Base-by-base conservation (phyloP, 1,140 invertebrate species). In the Tetramorium alpestre region DNA sequence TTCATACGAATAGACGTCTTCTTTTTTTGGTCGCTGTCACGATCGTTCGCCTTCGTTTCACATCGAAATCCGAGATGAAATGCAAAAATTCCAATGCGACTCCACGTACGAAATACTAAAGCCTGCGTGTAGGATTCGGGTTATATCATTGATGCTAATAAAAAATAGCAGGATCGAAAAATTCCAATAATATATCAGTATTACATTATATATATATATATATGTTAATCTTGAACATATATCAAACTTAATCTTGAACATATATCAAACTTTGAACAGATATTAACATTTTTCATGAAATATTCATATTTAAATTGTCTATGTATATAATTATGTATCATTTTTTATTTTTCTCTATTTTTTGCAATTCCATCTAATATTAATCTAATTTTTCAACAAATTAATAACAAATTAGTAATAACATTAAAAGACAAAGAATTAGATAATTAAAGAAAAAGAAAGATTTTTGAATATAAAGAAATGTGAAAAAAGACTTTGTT, bases 81-180 rank as follows among this genome's bases (percentile, higher is more conserved):
- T 54, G 13, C 16, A 41, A n/a, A 80, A 51, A 81, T 69, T 81
- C 5, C 33, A 22, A 41, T 80, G 62, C 47, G 18, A 69, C 6
- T 44, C 3, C n/a, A 81, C n/a, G 10, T 22, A 13, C 6, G 7
- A 25, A 13, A 80, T 80, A 33, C 22, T 78, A 5, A 47, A 49
- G 11, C 7, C 2, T 13, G 5, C 8, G 10, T 11, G 2, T n/a
- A 10, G 2, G 16, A 22, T 56, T 56, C 49, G 7, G 8, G 8
- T 62, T 16, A 6, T 13, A 38, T 54, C 33, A 6, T 0, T 38
- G 6, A 58, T 58, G 5, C 25, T 70, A 58, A 47, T 44, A 51
- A 54, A 13, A 44, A 44, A 54, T 49, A 67, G 1, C 8, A 47
- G 16, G 10, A 70, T 44, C 2, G 49, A 16, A 25, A 81, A 65